A percentile compares a stretch with the other conserved stretches of the same genome.
Evolutionary conservation across 2,888 invertebrate species (phyloP).

Genomic region (Orchestes rusci): DNA sequence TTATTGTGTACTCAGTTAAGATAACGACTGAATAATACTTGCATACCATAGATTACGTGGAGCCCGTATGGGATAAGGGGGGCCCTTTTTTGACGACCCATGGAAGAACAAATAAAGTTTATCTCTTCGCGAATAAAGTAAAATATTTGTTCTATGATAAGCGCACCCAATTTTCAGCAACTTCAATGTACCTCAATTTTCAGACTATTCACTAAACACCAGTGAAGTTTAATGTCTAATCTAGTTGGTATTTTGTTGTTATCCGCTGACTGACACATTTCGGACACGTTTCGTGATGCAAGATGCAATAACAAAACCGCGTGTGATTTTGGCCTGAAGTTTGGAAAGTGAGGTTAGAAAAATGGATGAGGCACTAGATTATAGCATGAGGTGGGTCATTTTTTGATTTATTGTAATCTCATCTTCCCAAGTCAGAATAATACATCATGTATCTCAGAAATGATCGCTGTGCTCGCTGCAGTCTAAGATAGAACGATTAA

Average conservation of each 20-base stretch:
- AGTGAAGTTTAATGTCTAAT: constrained; percentile 12
- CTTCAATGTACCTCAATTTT: constrained; percentile 24
- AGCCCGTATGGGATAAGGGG: background rate
- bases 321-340: no score
- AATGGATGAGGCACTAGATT: constrained; percentile 18
- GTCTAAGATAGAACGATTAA: no score
- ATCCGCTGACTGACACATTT: constrained; percentile 5
- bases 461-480: no score
- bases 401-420: no score
- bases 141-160: constrained; percentile 34
- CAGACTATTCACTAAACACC: constrained; percentile 11
- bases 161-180: constrained; percentile 34
- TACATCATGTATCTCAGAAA: background rate
- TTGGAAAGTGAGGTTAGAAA: no score
- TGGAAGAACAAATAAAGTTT: constrained; percentile 22
- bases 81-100: constrained; percentile 14
- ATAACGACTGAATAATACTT: constrained; percentile 16
- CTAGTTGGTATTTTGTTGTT: constrained; percentile 11
- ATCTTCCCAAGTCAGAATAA: no score
- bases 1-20: no score
- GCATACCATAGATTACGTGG: constrained; percentile 22
- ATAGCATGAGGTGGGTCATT: constrained; percentile 18
- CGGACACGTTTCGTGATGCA: constrained; percentile 1
- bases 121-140: constrained; percentile 20
- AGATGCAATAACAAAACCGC: constrained; percentile 11